phyloP scores from a whole-genome alignment of 2,888 invertebrate genomes.

The Mantis religiosa region DNA sequence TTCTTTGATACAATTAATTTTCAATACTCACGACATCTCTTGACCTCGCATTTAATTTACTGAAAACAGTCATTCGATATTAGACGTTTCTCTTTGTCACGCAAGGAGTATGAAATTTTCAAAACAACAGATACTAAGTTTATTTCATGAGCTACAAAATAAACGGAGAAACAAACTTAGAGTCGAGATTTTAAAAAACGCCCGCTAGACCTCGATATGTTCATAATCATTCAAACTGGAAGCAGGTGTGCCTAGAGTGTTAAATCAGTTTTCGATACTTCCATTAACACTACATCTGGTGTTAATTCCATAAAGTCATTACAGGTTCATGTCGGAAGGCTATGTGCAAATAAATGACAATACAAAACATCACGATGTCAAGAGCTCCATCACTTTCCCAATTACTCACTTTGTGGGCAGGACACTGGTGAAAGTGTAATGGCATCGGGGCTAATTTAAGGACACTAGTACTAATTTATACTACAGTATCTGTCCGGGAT shows the following conservation, averaged over 20 bases:
- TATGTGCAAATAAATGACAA: background rate
- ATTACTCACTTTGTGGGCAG: background rate
- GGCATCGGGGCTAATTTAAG: background rate
- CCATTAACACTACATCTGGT: background rate
- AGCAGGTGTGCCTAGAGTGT: background rate
- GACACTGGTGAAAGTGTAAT: background rate
- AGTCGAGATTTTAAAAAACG: no score
- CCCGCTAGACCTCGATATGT: no score
- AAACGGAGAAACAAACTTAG: no score
- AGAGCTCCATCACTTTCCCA: background rate
- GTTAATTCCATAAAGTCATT: background rate
- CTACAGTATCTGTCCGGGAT: background rate
- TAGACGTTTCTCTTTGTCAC: no score
- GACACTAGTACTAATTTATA: background rate
- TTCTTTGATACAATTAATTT: no score
- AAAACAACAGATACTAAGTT: no score
- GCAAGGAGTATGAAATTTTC: no score
- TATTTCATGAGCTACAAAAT: no score
- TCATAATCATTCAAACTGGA: background rate
- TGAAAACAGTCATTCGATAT: no score
- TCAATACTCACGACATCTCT: no score
- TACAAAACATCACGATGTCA: background rate
- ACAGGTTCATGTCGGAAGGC: background rate
- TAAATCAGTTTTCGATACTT: background rate
- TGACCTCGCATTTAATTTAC: no score